phyloP scores from a whole-genome alignment of 2,888 invertebrate species.

The Chaitophorus viminalis region DNA sequence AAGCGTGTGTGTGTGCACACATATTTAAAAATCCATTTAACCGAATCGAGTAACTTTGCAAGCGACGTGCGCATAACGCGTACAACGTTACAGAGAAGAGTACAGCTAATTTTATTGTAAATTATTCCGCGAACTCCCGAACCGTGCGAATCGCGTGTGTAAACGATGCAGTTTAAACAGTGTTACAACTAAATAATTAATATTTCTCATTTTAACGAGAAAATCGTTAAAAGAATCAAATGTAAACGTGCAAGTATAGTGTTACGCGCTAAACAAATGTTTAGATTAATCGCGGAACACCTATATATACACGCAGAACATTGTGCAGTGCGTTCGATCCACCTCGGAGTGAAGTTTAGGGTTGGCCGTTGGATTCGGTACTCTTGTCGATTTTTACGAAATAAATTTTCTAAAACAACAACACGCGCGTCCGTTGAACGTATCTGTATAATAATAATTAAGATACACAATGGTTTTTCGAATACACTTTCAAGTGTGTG shows the following conservation, averaged over 20 bases:
- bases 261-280: not conserved
- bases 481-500: no score
- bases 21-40: not conserved
- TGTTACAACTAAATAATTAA: not conserved
- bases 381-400: not conserved
- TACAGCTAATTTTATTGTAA: not conserved
- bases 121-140: not conserved
- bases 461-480: no score
- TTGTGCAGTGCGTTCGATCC: not conserved
- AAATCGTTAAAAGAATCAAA: not conserved
- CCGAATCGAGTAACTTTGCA: not conserved
- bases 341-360: not conserved
- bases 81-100: not conserved
- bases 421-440: no score
- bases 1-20: not conserved
- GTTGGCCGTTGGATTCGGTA: not conserved
- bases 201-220: not conserved
- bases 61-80: not conserved
- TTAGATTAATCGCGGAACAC: no score
- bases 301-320: not conserved
- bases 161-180: not conserved
- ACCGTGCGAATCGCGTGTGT: not conserved
- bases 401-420: not conserved
- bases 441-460: no score
- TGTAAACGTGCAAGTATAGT: not conserved